Base-by-base conservation (phyloP, 2,113 vertebrate genomes). In the Percopsis transmontana region DNA sequence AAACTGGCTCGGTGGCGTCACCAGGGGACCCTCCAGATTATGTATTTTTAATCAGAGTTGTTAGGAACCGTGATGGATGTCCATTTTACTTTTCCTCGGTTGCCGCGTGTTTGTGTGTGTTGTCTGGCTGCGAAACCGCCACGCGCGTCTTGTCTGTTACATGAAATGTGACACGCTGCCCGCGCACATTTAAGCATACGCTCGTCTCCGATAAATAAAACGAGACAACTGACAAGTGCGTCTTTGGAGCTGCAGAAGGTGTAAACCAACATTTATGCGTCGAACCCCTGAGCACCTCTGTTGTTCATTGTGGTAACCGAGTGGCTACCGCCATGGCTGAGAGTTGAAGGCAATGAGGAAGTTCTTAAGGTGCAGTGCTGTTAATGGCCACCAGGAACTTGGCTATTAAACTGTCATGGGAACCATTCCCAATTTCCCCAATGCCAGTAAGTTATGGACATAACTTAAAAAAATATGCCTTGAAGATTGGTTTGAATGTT, bases 1-100 rank as follows among this genome's bases (percentile, higher is more conserved):
- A 85, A 87, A 91, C 89, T 85, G 84, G 89, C 84, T 85, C 78
- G 76, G 80, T 84, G 80, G 83, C 60, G 64, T 83, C 84, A 91
- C 85, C 87, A 68, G 86, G 87, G 50, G n/a, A 12, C 12, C 82
- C 87, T 84, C 84, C 86, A 90, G 86, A 90, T 88, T 90, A 91
- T 91, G 89, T 91, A 90, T 91, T 92, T 92, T 93, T 92, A 93
- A 93, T 93, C 89, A 91, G 87, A 90, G 87, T 89, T 90, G 89
- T 93, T 91, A 91, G 89, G 90, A 86, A 88, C 90, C 85, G 85
- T 91, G 89, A 92, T 86, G 83, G 88, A 92, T 83, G 85, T 85
- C 86, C 81, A 57, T 84, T 87, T 90, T 82, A 85, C 85, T 86
- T 52, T 20, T 20, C n/a, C 18, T 10, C 19, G 18, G 74, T 64